Evolutionary conservation across 2,888 invertebrate species (phyloP).

Genomic region (Spodoptera picta): DNA sequence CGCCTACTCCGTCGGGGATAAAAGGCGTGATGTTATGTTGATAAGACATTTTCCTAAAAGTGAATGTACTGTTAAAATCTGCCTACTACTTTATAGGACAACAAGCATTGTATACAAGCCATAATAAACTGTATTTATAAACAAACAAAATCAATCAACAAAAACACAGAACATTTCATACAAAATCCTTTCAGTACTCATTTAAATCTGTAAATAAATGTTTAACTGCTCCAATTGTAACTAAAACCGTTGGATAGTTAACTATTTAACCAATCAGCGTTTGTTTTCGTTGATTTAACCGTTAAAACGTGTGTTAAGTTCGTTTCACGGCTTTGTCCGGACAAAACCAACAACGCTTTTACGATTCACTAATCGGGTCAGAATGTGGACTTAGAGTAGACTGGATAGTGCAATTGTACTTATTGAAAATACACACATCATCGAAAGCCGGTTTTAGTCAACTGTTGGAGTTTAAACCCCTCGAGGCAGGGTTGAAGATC

Average conservation of each 20-base stretch:
- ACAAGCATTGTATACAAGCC: no score
- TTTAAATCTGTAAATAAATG: conserved; percentile 6
- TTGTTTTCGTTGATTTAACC: conserved; percentile 51
- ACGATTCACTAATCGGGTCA: conserved; percentile 51
- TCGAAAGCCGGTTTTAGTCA: no score
- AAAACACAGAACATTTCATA: background rate
- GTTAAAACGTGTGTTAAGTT: conserved; percentile 53
- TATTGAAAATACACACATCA: no score
- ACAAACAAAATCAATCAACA: no score
- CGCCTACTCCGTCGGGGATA: no score
- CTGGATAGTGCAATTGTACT: conserved; percentile 5
- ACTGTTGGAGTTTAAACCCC: no score
- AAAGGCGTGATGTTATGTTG: no score
- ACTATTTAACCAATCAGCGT: conserved; percentile 50
- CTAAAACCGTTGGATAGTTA: conserved; percentile 21
- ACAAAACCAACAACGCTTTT: conserved; percentile 53
- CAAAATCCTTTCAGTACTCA: background rate
- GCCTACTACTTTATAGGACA: no score
- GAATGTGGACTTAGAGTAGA: conserved; percentile 1
- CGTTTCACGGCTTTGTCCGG: conserved; percentile 51
- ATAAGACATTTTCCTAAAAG: no score
- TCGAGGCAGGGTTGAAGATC: no score
- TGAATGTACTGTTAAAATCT: no score
- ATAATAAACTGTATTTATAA: no score
- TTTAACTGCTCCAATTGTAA: conserved; percentile 18